These are phyloP conservation scores for Turnix velox DNA, from an alignment of 2,113 vertebrate species.

Conservation along the genomic window DNA sequence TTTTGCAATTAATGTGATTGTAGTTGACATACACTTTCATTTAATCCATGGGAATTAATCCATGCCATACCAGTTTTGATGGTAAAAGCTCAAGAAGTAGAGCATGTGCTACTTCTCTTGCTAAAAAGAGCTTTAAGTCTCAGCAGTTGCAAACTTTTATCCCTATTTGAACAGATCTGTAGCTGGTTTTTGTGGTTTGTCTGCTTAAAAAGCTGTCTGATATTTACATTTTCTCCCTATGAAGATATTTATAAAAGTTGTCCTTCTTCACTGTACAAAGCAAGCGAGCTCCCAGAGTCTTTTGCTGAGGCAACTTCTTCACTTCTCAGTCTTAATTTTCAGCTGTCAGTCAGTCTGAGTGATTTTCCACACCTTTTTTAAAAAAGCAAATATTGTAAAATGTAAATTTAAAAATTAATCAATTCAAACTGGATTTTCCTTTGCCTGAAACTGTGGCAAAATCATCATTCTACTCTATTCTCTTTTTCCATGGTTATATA, in stretches of 20 bases:
- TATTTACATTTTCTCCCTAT: neutral
- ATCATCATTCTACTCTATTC: neutral
- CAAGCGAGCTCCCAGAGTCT: neutral
- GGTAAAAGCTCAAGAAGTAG: neutral
- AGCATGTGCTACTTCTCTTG: neutral
- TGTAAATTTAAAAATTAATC: no score
- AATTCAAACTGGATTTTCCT: neutral
- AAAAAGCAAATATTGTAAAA: neutral
- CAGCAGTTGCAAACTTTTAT: neutral
- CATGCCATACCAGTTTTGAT: neutral
- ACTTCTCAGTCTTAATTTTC: neutral
- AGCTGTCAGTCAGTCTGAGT: neutral
- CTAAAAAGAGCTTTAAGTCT: neutral
- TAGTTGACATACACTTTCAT: neutral
- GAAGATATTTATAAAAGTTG: neutral
- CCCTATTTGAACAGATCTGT: neutral
- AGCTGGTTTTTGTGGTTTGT: neutral
- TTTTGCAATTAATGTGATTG: neutral
- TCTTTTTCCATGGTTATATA: neutral
- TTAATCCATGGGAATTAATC: neutral
- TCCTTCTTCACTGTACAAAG: neutral
- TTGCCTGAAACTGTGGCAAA: neutral
- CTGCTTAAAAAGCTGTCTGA: neutral
- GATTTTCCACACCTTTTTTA: neutral
- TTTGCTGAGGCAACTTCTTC: neutral